Conservation (phyloP, 2,113 vertebrate species). For the Chloropsis hardwickii region DNA sequence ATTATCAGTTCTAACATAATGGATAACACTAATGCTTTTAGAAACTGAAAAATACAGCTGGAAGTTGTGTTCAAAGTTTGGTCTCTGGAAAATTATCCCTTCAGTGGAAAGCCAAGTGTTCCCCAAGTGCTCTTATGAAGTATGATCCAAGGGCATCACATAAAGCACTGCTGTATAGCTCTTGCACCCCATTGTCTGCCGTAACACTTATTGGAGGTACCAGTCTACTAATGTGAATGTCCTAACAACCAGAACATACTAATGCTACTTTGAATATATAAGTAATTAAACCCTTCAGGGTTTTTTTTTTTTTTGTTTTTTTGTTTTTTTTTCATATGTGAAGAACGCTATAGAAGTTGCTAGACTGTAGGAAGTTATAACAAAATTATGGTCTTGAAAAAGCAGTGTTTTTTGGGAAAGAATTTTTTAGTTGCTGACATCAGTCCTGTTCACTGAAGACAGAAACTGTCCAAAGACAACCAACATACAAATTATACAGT, state of each 20-base stretch:
- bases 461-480: conserved; percentile 2
- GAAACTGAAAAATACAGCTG: neutral
- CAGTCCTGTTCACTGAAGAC: neutral
- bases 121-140: neutral
- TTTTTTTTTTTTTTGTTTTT: neutral
- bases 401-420: neutral
- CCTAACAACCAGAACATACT: neutral
- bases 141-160: neutral
- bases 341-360: neutral
- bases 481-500: neutral
- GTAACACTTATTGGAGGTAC: neutral
- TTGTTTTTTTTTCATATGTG: neutral
- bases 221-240: neutral
- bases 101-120: neutral
- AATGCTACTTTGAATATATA: neutral
- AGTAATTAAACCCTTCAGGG: neutral
- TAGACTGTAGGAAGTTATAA: neutral
- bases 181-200: neutral
- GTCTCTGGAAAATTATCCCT: neutral
- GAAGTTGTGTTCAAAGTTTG: neutral
- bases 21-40: neutral
- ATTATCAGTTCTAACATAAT: neutral
- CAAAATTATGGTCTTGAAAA: neutral
- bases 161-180: neutral
- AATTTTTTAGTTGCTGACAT: conserved; percentile 1